phyloP scores from a whole-genome alignment of 2,797 vertebrate species.

The Micropoecilia bifurca region DNA sequence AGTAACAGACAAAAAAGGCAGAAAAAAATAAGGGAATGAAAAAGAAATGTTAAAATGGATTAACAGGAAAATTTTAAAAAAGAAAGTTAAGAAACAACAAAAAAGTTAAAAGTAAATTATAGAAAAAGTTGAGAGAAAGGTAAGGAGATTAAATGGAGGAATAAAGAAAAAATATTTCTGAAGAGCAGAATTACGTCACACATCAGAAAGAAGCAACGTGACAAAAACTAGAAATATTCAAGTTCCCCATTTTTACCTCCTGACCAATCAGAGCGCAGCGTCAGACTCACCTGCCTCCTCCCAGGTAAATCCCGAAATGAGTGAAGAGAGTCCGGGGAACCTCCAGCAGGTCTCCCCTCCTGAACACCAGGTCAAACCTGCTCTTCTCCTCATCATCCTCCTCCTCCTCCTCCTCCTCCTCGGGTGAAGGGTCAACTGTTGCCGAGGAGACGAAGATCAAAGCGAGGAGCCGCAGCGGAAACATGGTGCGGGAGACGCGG shows the following conservation, averaged over 20 bases:
- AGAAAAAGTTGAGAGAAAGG: background rate
- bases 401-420: background rate
- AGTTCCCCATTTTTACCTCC: background rate
- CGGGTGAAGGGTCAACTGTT: background rate
- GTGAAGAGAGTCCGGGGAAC: conserved; percentile 90
- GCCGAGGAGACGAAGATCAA: conserved; percentile 61
- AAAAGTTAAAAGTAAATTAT: background rate
- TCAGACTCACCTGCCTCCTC: conserved; percentile 78
- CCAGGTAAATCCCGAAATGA: conserved; percentile 94
- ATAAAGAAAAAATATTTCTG: background rate
- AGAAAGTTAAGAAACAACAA: background rate
- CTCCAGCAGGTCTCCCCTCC: conserved; percentile 90
- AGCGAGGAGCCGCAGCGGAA: conserved; percentile 64
- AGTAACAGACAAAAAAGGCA: background rate
- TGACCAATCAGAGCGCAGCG: background rate
- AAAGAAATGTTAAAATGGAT: background rate
- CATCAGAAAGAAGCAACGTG: background rate
- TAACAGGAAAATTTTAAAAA: background rate
- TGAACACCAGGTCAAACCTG: conserved; percentile 74
- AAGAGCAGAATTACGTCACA: background rate
- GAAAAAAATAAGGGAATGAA: accelerated
- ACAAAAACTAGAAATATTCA: background rate
- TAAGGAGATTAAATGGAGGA: background rate
- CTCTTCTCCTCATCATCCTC: background rate
- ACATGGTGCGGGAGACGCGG: conserved; percentile 58